Evolutionary conservation across 2,113 vertebrate species (phyloP), one percentile per base, ranked within the genome.

Genomic region (Bothrops jararaca): DNA sequence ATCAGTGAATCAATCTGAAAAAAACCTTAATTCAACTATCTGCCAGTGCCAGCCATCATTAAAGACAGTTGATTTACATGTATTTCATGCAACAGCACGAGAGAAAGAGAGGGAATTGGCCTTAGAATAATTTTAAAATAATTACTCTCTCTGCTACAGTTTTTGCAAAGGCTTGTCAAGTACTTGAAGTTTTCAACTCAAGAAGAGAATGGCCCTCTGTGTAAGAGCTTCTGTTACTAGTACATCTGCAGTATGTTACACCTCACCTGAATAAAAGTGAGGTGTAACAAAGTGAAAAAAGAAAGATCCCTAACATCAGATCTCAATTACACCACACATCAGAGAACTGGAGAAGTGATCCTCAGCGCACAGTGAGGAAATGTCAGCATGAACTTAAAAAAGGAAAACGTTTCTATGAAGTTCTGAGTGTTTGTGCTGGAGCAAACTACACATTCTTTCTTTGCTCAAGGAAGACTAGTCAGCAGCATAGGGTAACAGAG

Each of bases 191-290:
- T 93, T 94, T 94, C 86, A 92, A 48, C 42, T 89, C 20, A 90
- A 64, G 69, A 60, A 89, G 94, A 90, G 93, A 94, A 92, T 45
- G 4, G 86, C 13, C 18, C 50, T 95, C 93, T 42, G 90, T 91
- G 52, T 88, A 95, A 92, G 89, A 88, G 86, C 53, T 89, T 90
- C 86, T 92, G 69, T 92, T 52, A 48, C 69, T 53, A 88, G 91
- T 90, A 90, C 89, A 91, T 93, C 94, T 94, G 92, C 88, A 95
- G 39, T 86, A 89, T 95, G 93, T 95, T 93, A 93, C 42, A 94
- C 85, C 56, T 92, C 93, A 94, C 91, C 74, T 91, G 93, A 92
- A 93, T 39, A 91, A 90, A 89, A 94, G 74, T 50, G 48, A 50
- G 48, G 48, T 50, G 48, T 50, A 50, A 50, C 48, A 50, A 50